Evolutionary conservation across 1,140 invertebrate species (phyloP), one percentile per base, ranked within the genome.

Genomic region (Coenobita brevimanus): DNA sequence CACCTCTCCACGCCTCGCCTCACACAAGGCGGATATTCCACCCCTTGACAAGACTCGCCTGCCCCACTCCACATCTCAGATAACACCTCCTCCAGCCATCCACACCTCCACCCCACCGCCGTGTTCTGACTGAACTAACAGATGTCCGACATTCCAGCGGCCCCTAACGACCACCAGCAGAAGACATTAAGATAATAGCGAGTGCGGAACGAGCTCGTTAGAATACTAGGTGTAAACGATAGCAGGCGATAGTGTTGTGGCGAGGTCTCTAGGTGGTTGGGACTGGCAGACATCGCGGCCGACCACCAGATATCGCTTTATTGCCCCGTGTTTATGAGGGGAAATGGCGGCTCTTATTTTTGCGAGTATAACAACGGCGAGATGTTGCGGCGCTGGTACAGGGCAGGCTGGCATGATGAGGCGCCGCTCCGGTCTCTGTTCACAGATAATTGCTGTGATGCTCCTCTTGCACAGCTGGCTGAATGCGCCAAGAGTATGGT

Each of bases 171-270:
- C 81, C 81, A 71, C 43, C 81, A 73, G 69, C 62, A 71, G 81
- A 83, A 83, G 81, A 83, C 81, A 83, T 83, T 83, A 83, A 83
- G 81, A 83, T 83, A 83, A 83, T 71, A 83, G 81, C 67, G 69
- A 71, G 81, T 71, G 64, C 69, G 81, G 81, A 83, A 83, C 81
- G 81, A 73, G 64, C 81, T 83, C 81, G 81, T 83, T 83, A 83
- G 81, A 41, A 83, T 83, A 83, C 38, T 73, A 83, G 81, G 81
- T 83, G 81, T 83, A 83, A 83, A 83, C 69, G 81, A 83, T 83
- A 83, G 64, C 30, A 8, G 30, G 43, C 41, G 81, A 83, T 83
- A 71, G 81, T 71, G 64, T 71, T 71, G 81, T 73, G 81, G 81
- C 17, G 38, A 54, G 67, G 64, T 15, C 17, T 50, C 50, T 38